phyloP scores from a whole-genome alignment of 2,888 invertebrate genomes.

The Neoscelio sp. region DNA sequence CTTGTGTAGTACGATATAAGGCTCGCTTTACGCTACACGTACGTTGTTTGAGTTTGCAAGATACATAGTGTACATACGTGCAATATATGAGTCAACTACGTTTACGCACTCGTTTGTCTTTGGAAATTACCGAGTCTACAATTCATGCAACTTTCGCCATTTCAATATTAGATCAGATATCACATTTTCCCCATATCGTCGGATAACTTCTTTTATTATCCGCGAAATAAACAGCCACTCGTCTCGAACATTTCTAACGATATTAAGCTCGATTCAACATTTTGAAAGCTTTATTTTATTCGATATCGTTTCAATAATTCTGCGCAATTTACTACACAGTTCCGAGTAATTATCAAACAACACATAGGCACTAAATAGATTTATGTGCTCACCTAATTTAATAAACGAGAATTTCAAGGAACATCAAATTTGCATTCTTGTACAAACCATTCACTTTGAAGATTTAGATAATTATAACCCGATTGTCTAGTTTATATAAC shows the following conservation, averaged over 20 bases:
- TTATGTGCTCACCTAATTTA: not conserved
- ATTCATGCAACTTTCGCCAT: conserved; percentile 35
- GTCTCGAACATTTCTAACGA: too few species aligned
- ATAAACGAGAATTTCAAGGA: conserved; percentile 1
- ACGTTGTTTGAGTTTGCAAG: conserved; percentile 49
- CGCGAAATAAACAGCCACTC: not conserved
- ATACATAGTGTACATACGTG: conserved; percentile 25
- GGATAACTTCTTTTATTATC: too few species aligned
- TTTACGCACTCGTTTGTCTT: conserved; percentile 47
- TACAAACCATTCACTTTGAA: conserved; percentile 11
- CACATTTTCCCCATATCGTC: too few species aligned
- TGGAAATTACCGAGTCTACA: conserved; percentile 36
- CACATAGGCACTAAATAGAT: not conserved
- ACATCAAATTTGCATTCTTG: not conserved
- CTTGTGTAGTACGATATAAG: conserved; percentile 11
- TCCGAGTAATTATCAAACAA: not conserved
- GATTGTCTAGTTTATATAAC: not conserved
- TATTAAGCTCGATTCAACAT: too few species aligned
- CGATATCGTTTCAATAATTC: conserved; percentile 4
- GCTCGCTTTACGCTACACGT: conserved; percentile 10
- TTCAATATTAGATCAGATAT: not conserved
- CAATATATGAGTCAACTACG: conserved; percentile 37
- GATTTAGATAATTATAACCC: not conserved
- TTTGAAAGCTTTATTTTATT: too few species aligned
- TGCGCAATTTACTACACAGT: not conserved